Evolutionary conservation across 2,797 vertebrate species (phyloP), one percentile per base, ranked within the genome.

Genomic region (Poeciliopsis presidionis): DNA sequence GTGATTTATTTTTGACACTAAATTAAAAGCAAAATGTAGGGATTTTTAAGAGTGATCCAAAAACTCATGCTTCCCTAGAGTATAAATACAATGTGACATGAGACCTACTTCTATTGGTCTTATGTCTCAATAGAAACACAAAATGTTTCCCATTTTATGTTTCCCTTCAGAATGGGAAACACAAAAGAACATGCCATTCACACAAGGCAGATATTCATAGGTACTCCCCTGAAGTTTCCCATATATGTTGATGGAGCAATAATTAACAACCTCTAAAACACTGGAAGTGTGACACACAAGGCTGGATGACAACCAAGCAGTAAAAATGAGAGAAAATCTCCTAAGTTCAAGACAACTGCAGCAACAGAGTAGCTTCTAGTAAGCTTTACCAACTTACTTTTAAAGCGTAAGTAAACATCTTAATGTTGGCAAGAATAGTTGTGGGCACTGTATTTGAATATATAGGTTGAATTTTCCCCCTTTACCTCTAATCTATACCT

Each of bases 401-500:
- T 25, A 41, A 67, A 7, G 16, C 11, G 5, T 39, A 67, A 39
- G 20, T 6, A 67, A 41, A 13, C 25, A 14, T 70, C 67, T 70
- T 45, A 7, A n/a, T 41, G 39, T n/a, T 70, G 41, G 25, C 67
- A 70, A 70, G 41, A 45, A 18, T 9, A 46, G 43, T 46, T 45
- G 0, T 45, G 41, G 63, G 67, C n/a, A 46, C 13, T 70, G 41
- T 70, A 70, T n/a, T 22, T 70, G 12, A 18, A 70, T 70, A 25
- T 67, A 67, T 67, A 25, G 4, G 43, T 14, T 75, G 46, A n/a
- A 49, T 20, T 41, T 2, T 49, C 28, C 28, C 8, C 0, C 3
- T 59, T 69, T 41, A 77, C 46, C n/a, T 46, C 71, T 33, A 41
- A 13, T 59, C 53, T 22, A 30, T 71, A 84, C 51, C 74, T 85